Evolutionary conservation across 2,113 vertebrate genomes (phyloP).

Genomic region (Stegastes partitus): DNA sequence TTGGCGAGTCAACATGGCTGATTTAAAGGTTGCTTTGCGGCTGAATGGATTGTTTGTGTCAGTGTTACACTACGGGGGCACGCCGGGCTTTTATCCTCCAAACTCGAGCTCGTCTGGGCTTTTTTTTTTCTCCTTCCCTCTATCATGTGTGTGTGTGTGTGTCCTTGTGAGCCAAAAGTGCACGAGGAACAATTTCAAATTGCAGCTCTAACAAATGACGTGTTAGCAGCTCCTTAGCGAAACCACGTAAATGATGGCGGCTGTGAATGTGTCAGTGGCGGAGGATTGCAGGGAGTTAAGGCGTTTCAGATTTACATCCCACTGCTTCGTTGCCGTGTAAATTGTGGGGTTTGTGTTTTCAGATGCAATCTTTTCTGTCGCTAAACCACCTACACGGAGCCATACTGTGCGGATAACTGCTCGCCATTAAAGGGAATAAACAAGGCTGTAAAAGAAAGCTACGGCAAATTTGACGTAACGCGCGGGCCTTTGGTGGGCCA

Average conservation of each 20-base stretch:
- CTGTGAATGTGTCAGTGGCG: conserved; percentile 29
- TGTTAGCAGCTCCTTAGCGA: conserved; percentile 47
- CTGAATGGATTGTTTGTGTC: conserved; percentile 65
- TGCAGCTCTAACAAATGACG: conserved; percentile 85
- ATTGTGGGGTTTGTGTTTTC: conserved; percentile 81
- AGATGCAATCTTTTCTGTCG: conserved; percentile 66
- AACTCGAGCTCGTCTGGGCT: conserved; percentile 6
- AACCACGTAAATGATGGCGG: conserved; percentile 54
- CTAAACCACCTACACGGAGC: conserved; percentile 75
- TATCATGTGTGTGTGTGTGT: too few relatives aligned
- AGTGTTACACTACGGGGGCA: conserved; percentile 73
- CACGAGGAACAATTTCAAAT: conserved; percentile 82
- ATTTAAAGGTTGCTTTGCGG: conserved; percentile 70
- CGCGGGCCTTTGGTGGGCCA: conserved; percentile 77
- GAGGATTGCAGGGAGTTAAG: conserved; percentile 76
- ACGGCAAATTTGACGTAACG: conserved; percentile 85
- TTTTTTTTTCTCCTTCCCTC: conserved; percentile 13
- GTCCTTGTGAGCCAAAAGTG: conserved; percentile 29
- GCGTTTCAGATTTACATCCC: conserved; percentile 87
- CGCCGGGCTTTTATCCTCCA: conserved; percentile 67
- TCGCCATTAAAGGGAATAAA: conserved; percentile 88
- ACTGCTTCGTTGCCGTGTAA: conserved; percentile 65
- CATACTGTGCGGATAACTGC: conserved; percentile 82
- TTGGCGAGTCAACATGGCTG: conserved; percentile 52
- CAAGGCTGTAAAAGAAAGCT: conserved; percentile 87